Percentiles rank a stretch among this genome's conserved stretches.
Conservation (phyloP, 2,113 vertebrate species). For the Sminthopsis crassicaudata region DNA sequence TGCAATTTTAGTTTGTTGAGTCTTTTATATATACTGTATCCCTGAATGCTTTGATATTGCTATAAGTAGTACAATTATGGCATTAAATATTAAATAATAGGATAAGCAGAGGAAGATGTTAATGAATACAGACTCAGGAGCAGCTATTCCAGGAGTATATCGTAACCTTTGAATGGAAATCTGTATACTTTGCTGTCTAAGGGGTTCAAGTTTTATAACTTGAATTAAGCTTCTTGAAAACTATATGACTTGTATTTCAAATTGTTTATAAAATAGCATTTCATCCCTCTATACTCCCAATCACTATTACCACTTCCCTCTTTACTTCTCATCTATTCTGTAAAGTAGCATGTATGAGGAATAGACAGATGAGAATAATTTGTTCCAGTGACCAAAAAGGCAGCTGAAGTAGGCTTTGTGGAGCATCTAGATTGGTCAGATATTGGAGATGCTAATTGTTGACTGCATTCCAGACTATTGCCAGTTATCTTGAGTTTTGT, state of each 20-base stretch:
- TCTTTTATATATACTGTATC: slow-evolving; percentile 8
- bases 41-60: slow-evolving; percentile 3
- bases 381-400: background rate
- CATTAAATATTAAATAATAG: slow-evolving; percentile 32
- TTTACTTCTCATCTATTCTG: background rate
- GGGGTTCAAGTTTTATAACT: background rate
- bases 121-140: background rate
- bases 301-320: fast-evolving
- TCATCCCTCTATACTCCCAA: background rate
- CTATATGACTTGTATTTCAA: slow-evolving; percentile 31
- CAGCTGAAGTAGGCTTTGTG: background rate
- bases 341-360: background rate
- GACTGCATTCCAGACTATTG: background rate
- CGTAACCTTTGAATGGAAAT: background rate
- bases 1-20: background rate
- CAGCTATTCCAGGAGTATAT: background rate
- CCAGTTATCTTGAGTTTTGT: background rate
- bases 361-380: background rate
- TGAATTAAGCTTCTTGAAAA: slow-evolving; percentile 16
- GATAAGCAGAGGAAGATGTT: background rate
- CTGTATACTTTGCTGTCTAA: background rate
- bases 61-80: slow-evolving; percentile 13
- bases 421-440: background rate
- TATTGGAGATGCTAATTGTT: background rate
- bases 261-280: slow-evolving; percentile 41